Conservation (phyloP, 2,113 vertebrate species). For the Mirounga angustirostris region DNA sequence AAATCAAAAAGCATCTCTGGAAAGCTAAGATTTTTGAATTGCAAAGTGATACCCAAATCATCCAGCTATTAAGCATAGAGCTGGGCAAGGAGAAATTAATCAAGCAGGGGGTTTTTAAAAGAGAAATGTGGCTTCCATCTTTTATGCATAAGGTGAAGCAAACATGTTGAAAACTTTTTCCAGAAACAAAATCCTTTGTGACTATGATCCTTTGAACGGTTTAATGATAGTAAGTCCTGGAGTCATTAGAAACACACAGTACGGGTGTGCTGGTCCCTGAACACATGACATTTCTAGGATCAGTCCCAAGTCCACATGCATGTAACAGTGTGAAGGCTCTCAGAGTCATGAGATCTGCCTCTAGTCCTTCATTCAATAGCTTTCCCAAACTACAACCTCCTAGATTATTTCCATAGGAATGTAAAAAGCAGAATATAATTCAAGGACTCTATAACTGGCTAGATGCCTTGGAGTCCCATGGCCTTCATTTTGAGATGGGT, state of each 20-base stretch:
- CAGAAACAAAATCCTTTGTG: constrained; percentile 52
- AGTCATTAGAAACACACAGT: background rate
- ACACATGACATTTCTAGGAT: background rate
- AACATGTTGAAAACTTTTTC: background rate
- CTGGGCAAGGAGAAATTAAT: background rate
- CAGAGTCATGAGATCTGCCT: background rate
- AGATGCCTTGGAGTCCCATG: background rate
- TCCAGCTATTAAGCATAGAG: background rate
- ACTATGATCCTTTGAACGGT: constrained; percentile 26
- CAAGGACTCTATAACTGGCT: background rate
- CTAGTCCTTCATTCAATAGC: background rate
- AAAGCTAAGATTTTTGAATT: constrained; percentile 68
- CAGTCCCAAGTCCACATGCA: background rate
- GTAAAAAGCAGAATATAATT: background rate
- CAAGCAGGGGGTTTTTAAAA: constrained; percentile 23
- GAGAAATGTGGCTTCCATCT: constrained; percentile 30
- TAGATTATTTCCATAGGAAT: background rate
- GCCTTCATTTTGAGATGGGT: constrained; percentile 5
- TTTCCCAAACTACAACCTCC: background rate
- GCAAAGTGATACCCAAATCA: constrained; percentile 48
- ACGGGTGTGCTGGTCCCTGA: background rate
- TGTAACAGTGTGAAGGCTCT: background rate
- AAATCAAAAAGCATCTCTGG: constrained; percentile 52
- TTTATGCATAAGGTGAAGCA: background rate
- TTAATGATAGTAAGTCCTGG: background rate